A percentile compares a stretch with the other conserved stretches of the same genome.
These are phyloP conservation scores for Cavia aperea DNA, from an alignment of 2,113 vertebrate genomes.

Conservation along the genomic window DNA sequence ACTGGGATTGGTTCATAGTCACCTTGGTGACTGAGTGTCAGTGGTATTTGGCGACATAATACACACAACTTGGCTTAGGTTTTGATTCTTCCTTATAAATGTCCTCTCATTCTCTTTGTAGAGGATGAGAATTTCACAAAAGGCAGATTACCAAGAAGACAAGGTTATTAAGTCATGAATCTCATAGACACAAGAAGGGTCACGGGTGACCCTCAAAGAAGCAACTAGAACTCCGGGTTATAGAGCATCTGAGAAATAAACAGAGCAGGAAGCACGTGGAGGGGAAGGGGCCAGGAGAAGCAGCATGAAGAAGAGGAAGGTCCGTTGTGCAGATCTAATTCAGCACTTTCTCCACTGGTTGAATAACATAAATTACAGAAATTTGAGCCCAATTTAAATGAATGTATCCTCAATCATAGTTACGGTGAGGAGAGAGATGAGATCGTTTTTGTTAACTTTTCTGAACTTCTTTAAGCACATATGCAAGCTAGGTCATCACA, in stretches of 20 bases:
- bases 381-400: neutral
- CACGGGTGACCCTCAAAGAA: neutral
- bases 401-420: neutral
- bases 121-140: neutral
- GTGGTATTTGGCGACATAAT: neutral
- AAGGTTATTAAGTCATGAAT: neutral
- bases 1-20: neutral
- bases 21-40: neutral
- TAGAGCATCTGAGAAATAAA: neutral
- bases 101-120: neutral
- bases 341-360: neutral
- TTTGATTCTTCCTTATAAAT: neutral
- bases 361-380: neutral
- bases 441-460: neutral
- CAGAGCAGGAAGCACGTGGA: neutral
- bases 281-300: neutral
- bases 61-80: neutral
- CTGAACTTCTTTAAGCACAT: neutral
- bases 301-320: accelerated
- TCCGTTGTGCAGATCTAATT: neutral
- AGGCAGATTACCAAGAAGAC: neutral
- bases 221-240: neutral
- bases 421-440: neutral
- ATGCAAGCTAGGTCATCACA: neutral
- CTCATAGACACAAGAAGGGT: neutral